phyloP scores from a whole-genome alignment of 2,113 vertebrate genomes.

The Machaerirhynchus nigripectus region DNA sequence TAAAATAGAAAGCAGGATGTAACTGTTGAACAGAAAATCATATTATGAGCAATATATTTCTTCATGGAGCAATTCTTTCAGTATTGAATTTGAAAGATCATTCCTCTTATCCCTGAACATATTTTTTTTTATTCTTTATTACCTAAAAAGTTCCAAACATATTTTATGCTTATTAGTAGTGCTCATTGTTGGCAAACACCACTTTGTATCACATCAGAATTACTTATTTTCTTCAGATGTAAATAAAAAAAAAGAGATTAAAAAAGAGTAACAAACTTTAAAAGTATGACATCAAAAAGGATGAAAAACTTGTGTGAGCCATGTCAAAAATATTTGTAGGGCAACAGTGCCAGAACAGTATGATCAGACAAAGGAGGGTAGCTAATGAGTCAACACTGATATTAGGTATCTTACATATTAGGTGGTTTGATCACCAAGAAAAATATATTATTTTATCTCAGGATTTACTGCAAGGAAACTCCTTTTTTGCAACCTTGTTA shows the following conservation, averaged over 20 bases:
- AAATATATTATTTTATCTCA: background rate
- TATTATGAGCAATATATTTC: background rate
- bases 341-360: background rate
- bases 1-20: constrained; percentile 31
- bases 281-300: background rate
- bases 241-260: background rate
- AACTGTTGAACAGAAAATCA: background rate
- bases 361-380: background rate
- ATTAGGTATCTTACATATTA: background rate
- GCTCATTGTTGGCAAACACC: background rate
- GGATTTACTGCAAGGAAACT: background rate
- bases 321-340: background rate
- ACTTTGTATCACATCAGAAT: background rate
- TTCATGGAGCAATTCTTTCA: background rate
- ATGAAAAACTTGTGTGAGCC: background rate
- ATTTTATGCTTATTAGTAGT: background rate
- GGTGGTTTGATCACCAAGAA: background rate
- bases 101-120: background rate
- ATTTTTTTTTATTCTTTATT: background rate
- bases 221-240: background rate
- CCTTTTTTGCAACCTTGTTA: background rate
- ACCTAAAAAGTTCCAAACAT: background rate
- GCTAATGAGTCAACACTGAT: background rate
- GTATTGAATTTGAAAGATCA: background rate
- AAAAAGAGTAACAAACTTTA: background rate